These are phyloP conservation scores for Venturia canescens DNA, from an alignment of 1,140 invertebrate genomes.

Conservation along the genomic window DNA sequence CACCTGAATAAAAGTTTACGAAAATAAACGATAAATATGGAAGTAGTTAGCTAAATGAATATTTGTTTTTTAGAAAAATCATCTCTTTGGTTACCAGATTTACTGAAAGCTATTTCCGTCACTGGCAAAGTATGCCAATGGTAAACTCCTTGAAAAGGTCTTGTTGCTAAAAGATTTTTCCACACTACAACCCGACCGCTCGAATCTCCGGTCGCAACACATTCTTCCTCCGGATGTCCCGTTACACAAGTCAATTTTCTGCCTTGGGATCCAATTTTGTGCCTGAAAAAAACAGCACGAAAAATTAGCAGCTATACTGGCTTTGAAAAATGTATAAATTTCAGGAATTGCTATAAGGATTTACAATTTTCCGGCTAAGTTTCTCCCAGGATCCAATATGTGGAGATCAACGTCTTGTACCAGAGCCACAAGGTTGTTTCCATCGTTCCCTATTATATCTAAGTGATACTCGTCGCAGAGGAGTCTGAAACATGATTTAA, in stretches of 20 bases:
- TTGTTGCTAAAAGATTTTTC: constrained; percentile 74
- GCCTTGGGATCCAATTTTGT: constrained; percentile 66
- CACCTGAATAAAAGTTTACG: constrained; percentile 73
- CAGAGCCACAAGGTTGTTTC: constrained; percentile 70
- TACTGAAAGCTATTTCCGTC: constrained; percentile 82
- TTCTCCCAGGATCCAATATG: constrained; percentile 66
- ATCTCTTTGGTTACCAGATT: constrained; percentile 77
- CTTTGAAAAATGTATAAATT: constrained; percentile 59
- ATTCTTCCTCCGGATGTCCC: constrained; percentile 82
- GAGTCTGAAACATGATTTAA: constrained; percentile 57
- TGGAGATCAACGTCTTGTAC: constrained; percentile 64
- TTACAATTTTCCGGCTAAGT: constrained; percentile 62
- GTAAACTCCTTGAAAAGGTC: constrained; percentile 78
- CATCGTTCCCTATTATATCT: constrained; percentile 72
- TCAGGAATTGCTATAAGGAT: constrained; percentile 62
- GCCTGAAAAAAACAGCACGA: constrained; percentile 57
- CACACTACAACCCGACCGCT: constrained; percentile 84
- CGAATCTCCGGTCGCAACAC: constrained; percentile 84
- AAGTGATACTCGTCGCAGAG: constrained; percentile 65
- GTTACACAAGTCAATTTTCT: constrained; percentile 82
- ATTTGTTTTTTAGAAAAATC: background rate
- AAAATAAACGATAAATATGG: constrained; percentile 24
- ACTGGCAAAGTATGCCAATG: constrained; percentile 91
- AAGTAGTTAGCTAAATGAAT: background rate
- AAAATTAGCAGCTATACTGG: constrained; percentile 55